Conservation (phyloP, 2,797 vertebrate species). For the Acropternis orthonyx region DNA sequence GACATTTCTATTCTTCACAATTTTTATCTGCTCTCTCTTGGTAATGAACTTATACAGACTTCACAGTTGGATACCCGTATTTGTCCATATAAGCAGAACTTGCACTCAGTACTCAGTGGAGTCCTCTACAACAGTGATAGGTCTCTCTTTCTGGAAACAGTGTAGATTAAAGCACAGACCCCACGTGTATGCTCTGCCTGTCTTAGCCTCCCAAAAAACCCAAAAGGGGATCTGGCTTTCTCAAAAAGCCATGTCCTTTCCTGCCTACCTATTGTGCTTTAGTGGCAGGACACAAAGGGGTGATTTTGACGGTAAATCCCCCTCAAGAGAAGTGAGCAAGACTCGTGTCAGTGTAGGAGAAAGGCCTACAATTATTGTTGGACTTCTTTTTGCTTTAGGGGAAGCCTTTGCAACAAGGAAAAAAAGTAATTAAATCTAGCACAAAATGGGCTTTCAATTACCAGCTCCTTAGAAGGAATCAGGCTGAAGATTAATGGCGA, state of each 20-base stretch:
- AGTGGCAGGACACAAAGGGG: not conserved
- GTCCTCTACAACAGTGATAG: not conserved
- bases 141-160: not conserved
- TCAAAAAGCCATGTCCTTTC: not conserved
- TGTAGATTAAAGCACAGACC: not conserved
- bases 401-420: slow-evolving; percentile 10
- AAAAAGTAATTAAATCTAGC: slow-evolving; percentile 44
- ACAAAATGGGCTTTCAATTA: slow-evolving; percentile 59
- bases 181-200: not conserved
- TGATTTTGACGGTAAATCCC: not conserved
- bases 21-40: not conserved
- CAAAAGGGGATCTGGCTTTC: not conserved
- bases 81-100: not conserved
- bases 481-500: slow-evolving; percentile 42
- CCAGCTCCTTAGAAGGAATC: slow-evolving; percentile 43
- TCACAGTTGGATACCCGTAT: not conserved
- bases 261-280: not conserved
- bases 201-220: not conserved
- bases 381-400: slow-evolving; percentile 10
- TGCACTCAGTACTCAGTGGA: not conserved
- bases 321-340: not conserved
- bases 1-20: not conserved
- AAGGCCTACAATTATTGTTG: not conserved
- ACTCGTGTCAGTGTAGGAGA: not conserved
- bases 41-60: not conserved